Evolutionary conservation across 2,113 vertebrate genomes (phyloP).

Genomic region (Poeciliopsis occidentalis): DNA sequence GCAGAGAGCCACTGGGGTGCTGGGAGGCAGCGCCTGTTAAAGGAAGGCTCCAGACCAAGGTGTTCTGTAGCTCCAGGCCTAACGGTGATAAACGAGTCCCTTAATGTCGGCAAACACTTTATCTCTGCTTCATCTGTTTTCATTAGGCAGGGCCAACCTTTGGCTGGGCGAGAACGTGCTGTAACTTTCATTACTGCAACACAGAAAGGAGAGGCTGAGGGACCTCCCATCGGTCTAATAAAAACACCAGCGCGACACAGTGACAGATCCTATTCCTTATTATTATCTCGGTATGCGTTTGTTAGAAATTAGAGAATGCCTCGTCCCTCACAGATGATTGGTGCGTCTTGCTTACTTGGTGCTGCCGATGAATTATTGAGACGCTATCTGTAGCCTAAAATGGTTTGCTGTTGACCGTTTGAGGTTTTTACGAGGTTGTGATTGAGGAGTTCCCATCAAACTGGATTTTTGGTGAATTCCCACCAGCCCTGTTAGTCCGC

Average conservation of each 20-base stretch:
- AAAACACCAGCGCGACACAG: slow-evolving; percentile 66
- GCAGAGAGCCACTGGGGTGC: slow-evolving; percentile 63
- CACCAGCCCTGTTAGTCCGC: too few species aligned
- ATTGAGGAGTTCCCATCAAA: background rate
- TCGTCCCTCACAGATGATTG: slow-evolving; percentile 47
- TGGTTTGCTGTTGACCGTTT: too few species aligned
- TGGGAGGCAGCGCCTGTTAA: slow-evolving; percentile 68
- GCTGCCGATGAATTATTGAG: background rate
- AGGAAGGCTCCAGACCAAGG: slow-evolving; percentile 78
- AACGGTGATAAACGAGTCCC: slow-evolving; percentile 85
- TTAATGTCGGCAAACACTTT: slow-evolving; percentile 86
- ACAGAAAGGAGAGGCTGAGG: slow-evolving; percentile 58
- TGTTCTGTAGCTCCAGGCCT: slow-evolving; percentile 78
- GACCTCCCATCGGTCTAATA: slow-evolving; percentile 71
- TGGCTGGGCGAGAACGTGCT: slow-evolving; percentile 79
- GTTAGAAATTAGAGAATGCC: slow-evolving; percentile 50
- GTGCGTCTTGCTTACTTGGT: slow-evolving; percentile 22
- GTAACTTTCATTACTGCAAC: slow-evolving; percentile 75
- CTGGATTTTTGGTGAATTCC: background rate
- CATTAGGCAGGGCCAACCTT: slow-evolving; percentile 84
- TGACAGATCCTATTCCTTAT: slow-evolving; percentile 68
- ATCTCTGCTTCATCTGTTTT: slow-evolving; percentile 88
- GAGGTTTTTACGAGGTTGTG: background rate
- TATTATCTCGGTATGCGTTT: slow-evolving; percentile 49
- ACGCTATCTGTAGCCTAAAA: background rate